A percentile compares a stretch with the other conserved stretches of the same genome.
phyloP scores from a whole-genome alignment of 2,797 vertebrate species.

The Hirundo rustica region DNA sequence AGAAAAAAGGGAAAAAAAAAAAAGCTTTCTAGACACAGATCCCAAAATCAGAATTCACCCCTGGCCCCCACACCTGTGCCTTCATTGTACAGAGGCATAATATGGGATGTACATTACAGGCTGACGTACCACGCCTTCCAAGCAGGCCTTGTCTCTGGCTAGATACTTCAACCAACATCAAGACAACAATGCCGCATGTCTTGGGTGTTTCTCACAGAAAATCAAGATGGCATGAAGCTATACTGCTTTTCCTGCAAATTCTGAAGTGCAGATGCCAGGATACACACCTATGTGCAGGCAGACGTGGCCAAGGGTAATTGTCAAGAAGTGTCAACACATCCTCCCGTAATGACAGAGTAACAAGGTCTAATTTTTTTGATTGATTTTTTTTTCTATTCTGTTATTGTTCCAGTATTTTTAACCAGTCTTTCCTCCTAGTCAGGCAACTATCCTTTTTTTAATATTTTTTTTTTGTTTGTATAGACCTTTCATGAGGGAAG shows the following conservation, averaged over 20 bases:
- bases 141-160: not conserved
- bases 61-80: rapidly evolving
- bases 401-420: not conserved
- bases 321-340: not conserved
- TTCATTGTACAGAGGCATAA: not conserved
- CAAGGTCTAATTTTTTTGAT: not conserved
- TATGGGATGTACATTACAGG: rapidly evolving
- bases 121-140: no score
- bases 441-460: not conserved
- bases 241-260: not conserved
- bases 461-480: not conserved
- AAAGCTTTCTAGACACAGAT: not conserved
- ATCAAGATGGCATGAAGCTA: not conserved
- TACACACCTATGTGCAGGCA: not conserved
- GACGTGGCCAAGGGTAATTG: not conserved
- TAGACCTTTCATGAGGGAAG: not conserved
- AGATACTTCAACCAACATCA: not conserved
- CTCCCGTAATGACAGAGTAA: not conserved
- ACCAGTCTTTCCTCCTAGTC: not conserved
- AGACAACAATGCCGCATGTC: not conserved
- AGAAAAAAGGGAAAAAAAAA: rapidly evolving
- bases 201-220: not conserved
- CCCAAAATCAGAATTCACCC: not conserved
- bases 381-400: not conserved
- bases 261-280: not conserved